Evolutionary conservation across 2,797 vertebrate species (phyloP), one percentile per base, ranked within the genome.

Genomic region (Onychomys arenicola): DNA sequence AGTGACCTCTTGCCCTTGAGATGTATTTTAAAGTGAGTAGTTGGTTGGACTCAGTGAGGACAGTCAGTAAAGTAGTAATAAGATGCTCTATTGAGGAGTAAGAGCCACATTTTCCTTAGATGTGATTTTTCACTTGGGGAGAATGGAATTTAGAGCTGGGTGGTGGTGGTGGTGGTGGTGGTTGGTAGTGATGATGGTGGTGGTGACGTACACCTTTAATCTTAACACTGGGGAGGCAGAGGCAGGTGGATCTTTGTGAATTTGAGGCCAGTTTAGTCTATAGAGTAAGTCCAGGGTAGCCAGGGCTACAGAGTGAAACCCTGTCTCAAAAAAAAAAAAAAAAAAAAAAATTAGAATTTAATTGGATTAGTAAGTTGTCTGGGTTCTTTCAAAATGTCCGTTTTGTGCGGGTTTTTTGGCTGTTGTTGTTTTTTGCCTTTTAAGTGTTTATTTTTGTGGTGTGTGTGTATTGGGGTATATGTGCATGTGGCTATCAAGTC

Each of bases 341-440:
- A 59, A 59, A 4, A 59, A 21, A 59, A 59, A 59, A 59, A 6
- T 59, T 96, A 91, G 94, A 85, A 76, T 95, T 94, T 95, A 63
- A 88, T 84, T 94, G 77, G 27, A 85, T 94, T 76, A 85, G 65
- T 95, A 93, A 77, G 10, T 77, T 32, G 57, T 69, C 78, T 81
- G 27, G 49, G 27, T 97, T 34, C 59, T 95, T 96, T 78, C 76
- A 78, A 37, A 87, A 84, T 94, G n/a, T 49, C 76, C 52, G 14
- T 21, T 59, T 59, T 59, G 57, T 59, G 57, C 17, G 57, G 57
- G 17, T 57, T 57, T 19, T 57, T 21, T 49, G 8, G 2, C 12
- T 49, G 0, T 49, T 49, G 46, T 49, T 49, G 49, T 49, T 37
- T 71, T 85, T 46, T 23, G 27, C 12, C n/a, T 63, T 29, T 89